phyloP scores from a whole-genome alignment of 2,113 vertebrate species.

The Xenopus tropicalis region DNA sequence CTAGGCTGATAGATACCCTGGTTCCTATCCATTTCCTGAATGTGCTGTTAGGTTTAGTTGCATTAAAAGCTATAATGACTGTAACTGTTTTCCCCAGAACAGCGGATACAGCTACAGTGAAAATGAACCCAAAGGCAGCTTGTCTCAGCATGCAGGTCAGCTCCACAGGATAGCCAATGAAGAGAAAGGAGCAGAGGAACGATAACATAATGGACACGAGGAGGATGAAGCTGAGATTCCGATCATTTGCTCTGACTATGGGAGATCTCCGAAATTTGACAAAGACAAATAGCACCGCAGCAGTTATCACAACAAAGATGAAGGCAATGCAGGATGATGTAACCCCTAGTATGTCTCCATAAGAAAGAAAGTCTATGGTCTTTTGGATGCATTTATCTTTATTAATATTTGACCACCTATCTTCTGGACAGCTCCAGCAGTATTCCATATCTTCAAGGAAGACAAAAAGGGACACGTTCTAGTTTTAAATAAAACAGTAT shows the following conservation, averaged over 20 bases:
- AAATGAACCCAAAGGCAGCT: neutral
- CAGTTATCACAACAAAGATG: slow-evolving; percentile 52
- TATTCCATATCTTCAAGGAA: neutral
- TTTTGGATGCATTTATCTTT: neutral
- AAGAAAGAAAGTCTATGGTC: neutral
- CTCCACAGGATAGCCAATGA: slow-evolving; percentile 14
- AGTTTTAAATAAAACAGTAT: too few relatives aligned
- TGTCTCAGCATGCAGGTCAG: slow-evolving; percentile 14
- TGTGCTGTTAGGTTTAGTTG: neutral
- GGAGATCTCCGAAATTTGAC: slow-evolving; percentile 46
- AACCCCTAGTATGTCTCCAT: slow-evolving; percentile 57
- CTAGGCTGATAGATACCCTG: neutral
- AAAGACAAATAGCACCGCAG: slow-evolving; percentile 51
- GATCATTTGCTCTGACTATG: slow-evolving; percentile 42
- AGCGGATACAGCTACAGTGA: slow-evolving; percentile 4
- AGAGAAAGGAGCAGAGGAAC: slow-evolving; percentile 47
- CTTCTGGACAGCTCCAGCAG: neutral
- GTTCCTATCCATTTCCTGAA: neutral
- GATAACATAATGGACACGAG: slow-evolving; percentile 51
- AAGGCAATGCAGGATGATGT: slow-evolving; percentile 38
- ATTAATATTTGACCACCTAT: neutral
- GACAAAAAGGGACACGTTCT: too few relatives aligned
- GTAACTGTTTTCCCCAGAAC: slow-evolving; percentile 33
- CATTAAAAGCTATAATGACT: slow-evolving; percentile 29
- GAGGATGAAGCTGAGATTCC: slow-evolving; percentile 52